Base-by-base conservation (phyloP, 2,888 invertebrate genomes). In the Hemithea aestivaria region DNA sequence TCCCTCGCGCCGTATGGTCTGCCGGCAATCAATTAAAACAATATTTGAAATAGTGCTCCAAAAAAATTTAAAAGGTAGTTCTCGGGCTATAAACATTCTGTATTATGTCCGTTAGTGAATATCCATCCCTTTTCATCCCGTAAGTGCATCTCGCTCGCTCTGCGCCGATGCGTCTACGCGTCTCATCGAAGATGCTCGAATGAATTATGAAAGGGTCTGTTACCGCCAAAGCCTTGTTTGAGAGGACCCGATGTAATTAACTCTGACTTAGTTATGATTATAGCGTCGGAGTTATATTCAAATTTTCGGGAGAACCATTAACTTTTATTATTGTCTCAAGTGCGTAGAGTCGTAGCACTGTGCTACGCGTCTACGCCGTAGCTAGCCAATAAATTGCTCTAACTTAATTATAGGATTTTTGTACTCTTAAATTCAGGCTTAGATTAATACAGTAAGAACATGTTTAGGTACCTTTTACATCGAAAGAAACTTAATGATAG, bases 21-120 rank as follows among this genome's bases (percentile, higher is more conserved):
- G 73, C 73, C 68, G 66, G 81, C 82, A 80, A 83, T 83, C 83
- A 81, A 84, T 84, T 84, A 83, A 83, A 83, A 83, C 84, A 84
- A 85, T 85, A 85, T 85, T 85, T 84, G 81, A 81, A 83, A 84
- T 83, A 77, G 76, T 80, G 76, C 68, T 66, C 60, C 68, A 62
- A 78, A 82, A 84, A 83, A 82, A 79, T 64, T 66, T 66, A 74
- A 82, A 81, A 75, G 77, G 78, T 72, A 76, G 73, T 73, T 68
- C 70, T 73, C 63, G 58, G 66, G 73, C 74, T 71, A 81, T 81
- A 82, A 84, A 81, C 77, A 75, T 77, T 75, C 69, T 66, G 65
- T 76, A 61, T 81, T 73, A 74, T 75, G 65, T 63, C 66, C 66
- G 63, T 59, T 41, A 55, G 45, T 47, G 25, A 54, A 22, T 27